Evolutionary conservation across 2,888 invertebrate species (phyloP), one percentile per base, ranked within the genome.

Genomic region (Cactoblastis cactorum): DNA sequence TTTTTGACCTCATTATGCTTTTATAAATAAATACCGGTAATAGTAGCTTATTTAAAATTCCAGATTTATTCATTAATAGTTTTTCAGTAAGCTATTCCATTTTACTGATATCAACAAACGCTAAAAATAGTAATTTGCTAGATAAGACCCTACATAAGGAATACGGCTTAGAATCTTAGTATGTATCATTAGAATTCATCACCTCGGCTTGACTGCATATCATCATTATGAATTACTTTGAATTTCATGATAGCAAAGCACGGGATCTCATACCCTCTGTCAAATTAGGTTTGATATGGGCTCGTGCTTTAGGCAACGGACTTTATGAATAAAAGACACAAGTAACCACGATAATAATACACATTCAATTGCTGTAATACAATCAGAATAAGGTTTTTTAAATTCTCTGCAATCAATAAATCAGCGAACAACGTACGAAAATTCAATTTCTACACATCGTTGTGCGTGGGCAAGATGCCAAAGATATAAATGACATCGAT

Each of bases 401-500:
- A 59, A 64, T 62, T 62, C 55, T 62, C 58, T 62, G 66, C 63
- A 71, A 74, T 74, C 70, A 69, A 77, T 76, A 74, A 70, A 63
- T 67, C 64, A 66, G 67, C 65, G 70, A 62, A 59, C 67, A 69
- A 66, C 69, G 66, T 75, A 73, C 67, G 67, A 71, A 74, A 74
- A 77, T 73, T 72, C 67, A 76, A 77, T 79, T 79, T 74, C 63
- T 67, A 67, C 67, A 67, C 65, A 67, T 67, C 69, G 69, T 68
- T 62, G 63, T 52, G 69, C 69, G 76, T 77, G 74, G 76, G 75
- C 64, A 68, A 68, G 68, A 71, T 73, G 70, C 64, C 70, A 71
- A 69, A 71, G 72, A 77, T 71, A 74, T 63, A 67, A 65, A 73
- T 65, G 67, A 73, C 67, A 64, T 69, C 71, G 61, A 71, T 73